Percentiles rank a stretch among this genome's conserved stretches.
Evolutionary conservation across 2,113 vertebrate genomes (phyloP).

Genomic region (Tamias sibiricus): DNA sequence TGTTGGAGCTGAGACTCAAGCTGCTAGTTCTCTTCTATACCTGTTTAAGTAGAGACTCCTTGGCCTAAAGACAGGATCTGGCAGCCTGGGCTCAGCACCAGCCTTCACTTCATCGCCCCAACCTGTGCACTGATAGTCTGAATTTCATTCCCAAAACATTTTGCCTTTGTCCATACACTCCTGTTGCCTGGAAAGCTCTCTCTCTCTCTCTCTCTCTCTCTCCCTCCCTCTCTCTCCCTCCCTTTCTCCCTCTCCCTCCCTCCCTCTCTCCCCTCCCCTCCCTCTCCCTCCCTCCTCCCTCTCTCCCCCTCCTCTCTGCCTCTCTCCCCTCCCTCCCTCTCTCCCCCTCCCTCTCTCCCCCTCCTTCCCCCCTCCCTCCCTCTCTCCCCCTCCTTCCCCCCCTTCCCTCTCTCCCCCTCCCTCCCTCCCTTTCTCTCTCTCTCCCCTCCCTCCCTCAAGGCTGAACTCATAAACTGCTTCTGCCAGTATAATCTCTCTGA

Average conservation of each 20-base stretch:
- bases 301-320: not conserved
- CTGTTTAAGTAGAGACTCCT: not conserved
- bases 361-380: too few relatives aligned
- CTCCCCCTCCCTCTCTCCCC: too few relatives aligned
- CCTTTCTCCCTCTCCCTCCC: not conserved
- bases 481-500: not conserved
- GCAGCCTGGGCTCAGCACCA: not conserved
- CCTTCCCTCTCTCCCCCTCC: not conserved
- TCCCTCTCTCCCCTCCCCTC: too few relatives aligned
- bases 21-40: not conserved
- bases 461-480: not conserved
- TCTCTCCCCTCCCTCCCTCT: not conserved
- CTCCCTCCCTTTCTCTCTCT: too few relatives aligned
- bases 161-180: not conserved
- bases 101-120: not conserved
- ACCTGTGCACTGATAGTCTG: too few relatives aligned
- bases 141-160: not conserved
- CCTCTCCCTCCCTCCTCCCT: not conserved
- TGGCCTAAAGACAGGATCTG: not conserved
- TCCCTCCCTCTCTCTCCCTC: not conserved
- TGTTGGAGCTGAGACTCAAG: not conserved
- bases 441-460: not conserved
- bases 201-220: not conserved
- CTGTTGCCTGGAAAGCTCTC: not conserved
- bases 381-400: too few relatives aligned